phyloP scores from a whole-genome alignment of 2,888 invertebrate species.

The Tenthredo livida region DNA sequence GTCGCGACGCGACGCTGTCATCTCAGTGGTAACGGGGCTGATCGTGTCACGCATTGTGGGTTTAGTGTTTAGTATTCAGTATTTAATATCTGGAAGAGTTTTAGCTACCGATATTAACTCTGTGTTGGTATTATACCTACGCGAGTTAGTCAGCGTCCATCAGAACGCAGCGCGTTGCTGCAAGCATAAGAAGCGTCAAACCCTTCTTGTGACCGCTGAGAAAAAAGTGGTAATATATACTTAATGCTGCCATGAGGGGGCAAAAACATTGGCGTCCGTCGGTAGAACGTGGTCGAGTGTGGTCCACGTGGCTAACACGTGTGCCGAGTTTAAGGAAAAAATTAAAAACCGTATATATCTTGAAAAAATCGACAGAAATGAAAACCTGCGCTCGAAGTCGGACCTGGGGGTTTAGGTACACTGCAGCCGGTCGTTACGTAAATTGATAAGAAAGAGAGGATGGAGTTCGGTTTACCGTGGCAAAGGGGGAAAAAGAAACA shows the following conservation, averaged over 20 bases:
- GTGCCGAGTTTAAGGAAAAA: constrained; percentile 55
- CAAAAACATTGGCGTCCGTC: constrained; percentile 60
- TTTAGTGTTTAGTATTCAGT: not conserved
- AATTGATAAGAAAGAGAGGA: constrained; percentile 35
- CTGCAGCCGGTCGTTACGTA: constrained; percentile 50
- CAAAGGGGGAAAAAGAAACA: not conserved
- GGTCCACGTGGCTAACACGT: constrained; percentile 68
- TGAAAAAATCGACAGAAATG: constrained; percentile 56
- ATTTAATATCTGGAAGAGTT: not conserved
- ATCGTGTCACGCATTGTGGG: constrained; percentile 13
- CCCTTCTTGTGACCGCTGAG: constrained; percentile 35
- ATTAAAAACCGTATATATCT: constrained; percentile 50
- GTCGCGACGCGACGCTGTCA: constrained; percentile 28
- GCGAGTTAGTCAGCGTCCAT: not conserved
- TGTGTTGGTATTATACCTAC: constrained; percentile 1
- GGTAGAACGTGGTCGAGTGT: constrained; percentile 56
- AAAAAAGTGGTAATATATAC: constrained; percentile 58
- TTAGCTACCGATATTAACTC: not conserved
- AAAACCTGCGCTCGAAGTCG: constrained; percentile 59
- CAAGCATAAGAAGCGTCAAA: constrained; percentile 2
- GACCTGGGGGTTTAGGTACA: constrained; percentile 31
- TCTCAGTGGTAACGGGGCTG: constrained; percentile 13
- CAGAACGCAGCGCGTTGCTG: not conserved
- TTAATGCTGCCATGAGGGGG: constrained; percentile 58
- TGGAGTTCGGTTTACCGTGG: not conserved